Base-by-base conservation (phyloP, 2,888 invertebrate species). In the Thyatira batis region DNA sequence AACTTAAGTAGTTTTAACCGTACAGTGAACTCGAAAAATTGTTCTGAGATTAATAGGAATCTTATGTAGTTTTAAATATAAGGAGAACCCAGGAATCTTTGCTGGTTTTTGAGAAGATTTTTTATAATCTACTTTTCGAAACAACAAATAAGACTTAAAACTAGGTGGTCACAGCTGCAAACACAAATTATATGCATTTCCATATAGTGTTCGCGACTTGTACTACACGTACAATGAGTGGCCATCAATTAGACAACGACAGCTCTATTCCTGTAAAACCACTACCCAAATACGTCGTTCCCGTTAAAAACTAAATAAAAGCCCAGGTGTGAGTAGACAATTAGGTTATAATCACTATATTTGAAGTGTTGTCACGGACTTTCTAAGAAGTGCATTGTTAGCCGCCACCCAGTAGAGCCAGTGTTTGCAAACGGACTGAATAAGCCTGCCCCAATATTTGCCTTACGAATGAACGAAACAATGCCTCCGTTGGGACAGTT, bases 391-490 rank as follows among this genome's bases (percentile, higher is more conserved):
- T 51, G 57, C 73, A 79, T 92, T 91, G 90, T 91, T 82, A 74
- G 74, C 65, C 64, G 84, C 91, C 91, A 90, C 91, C 91, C 89
- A 89, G 88, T 81, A 84, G 84, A 75, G 66, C 65, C 59, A 67
- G 17, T 91, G 91, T 92, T 91, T 91, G 90, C 89, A 89, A 90
- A 87, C 89, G 82, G 67, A 62, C 82, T 85, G 82, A 87, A 90
- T 87, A 82, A 80, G 75, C 75, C 76, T 78, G 82, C 69, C 76
- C 84, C 89, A 91, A 90, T 91, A 91, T 92, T 92, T 91, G 90
- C 87, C 72, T 76, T 89, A 78, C 81, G 90, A 87, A 86, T 87
- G 87, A 87, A 87, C 79, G 85, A 91, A 90, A 91, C 91, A 92
- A 91, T 84, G 82, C 84, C 78, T 72, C 79, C 77, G 78, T 74